Percentiles rank a stretch among this genome's conserved stretches.
Evolutionary conservation across 1,140 invertebrate species (phyloP).

Genomic region (Araneus ventricosus): DNA sequence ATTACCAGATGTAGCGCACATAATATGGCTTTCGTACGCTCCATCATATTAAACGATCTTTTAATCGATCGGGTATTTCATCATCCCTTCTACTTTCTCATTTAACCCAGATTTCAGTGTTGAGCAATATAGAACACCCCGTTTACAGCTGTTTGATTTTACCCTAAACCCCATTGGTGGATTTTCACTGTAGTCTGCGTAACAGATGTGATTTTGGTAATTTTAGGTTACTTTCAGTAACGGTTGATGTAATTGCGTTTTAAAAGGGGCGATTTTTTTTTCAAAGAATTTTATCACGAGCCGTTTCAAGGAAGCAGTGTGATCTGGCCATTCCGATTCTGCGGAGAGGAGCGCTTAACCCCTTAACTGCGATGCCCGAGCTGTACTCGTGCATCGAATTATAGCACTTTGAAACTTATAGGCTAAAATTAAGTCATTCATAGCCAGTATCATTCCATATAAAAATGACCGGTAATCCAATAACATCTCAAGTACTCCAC

Average conservation of each 20-base stretch:
- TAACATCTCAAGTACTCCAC: no score
- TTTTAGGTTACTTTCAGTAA: background rate
- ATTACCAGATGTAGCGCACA: no score
- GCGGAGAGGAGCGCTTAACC: no score
- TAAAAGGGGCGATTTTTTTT: background rate
- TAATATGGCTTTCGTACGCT: no score
- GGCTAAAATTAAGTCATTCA: no score
- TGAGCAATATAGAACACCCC: background rate
- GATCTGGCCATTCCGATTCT: no score
- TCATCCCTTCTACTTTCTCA: background rate
- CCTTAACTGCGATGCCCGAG: no score
- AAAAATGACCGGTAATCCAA: no score
- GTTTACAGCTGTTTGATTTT: background rate
- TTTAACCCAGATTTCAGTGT: constrained; percentile 15
- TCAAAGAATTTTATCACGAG: background rate
- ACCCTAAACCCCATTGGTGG: background rate
- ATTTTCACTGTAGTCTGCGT: background rate
- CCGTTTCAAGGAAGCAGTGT: no score
- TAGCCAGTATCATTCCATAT: no score
- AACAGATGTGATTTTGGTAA: background rate
- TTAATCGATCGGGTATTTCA: background rate
- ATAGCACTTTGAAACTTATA: no score
- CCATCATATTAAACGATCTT: background rate
- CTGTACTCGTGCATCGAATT: no score
- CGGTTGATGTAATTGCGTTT: background rate